Evolutionary conservation across 1,140 invertebrate genomes (phyloP), one percentile per base, ranked within the genome.

Genomic region (Acyrthosiphon pisum): DNA sequence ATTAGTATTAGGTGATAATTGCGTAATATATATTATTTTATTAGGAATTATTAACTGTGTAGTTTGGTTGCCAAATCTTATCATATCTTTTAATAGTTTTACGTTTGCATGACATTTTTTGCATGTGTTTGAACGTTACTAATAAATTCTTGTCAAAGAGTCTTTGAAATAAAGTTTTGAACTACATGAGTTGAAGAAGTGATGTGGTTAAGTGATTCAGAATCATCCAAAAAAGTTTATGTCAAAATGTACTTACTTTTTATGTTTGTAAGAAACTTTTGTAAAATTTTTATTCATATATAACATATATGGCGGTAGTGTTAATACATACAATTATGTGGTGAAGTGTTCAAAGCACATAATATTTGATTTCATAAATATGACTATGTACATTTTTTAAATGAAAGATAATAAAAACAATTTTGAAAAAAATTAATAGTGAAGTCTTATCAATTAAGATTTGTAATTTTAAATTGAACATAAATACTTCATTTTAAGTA

Each of bases 141-240:
- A 50, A 53, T 88, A 41, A 48, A 50, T 50, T 35, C 18, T 88
- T 8, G 46, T 22, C 18, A 26, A 88, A 35, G 20, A 48, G 46
- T 50, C 46, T 88, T 50, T n/a, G n/a, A 44, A 35, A 87, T 30
- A 50, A 88, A 88, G 86, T 88, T 88, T 88, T 20, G 18, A n/a
- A 22, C 23, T 88, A 50, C 46, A 35, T 50, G n/a, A 50, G 18
- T 88, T 88, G 86, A n/a, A 88, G 48, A 23, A 22, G 86, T 50
- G n/a, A 48, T 50, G 41, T 26, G 23, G 46, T n/a, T 86, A 14
- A 86, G n/a, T 83, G 81, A 50, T 50, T 88, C 18, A 88, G 30
- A 88, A 88, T 11, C 20, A 6, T 37, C 2, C 6, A 0, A 50
- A 88, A 88, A 88, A 50, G 30, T 50, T 88, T 50, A 18, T 37